phyloP scores from a whole-genome alignment of 2,113 vertebrate genomes.

The Rhineura floridana region DNA sequence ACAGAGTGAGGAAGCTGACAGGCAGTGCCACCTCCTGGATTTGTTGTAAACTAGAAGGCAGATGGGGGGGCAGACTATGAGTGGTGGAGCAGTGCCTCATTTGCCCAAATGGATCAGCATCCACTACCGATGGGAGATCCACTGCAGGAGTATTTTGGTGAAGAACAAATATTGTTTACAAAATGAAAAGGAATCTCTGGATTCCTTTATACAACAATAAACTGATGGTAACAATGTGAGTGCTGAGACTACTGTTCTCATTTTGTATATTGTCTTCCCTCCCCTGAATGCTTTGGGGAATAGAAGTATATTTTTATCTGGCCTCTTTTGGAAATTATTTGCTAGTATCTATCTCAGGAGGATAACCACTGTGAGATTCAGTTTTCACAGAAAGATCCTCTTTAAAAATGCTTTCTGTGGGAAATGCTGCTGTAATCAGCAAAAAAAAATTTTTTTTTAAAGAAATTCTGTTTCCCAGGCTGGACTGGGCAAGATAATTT shows the following conservation, averaged over 20 bases:
- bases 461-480: accelerated
- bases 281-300: neutral
- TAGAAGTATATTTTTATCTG: neutral
- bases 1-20: no score
- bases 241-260: neutral
- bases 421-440: neutral
- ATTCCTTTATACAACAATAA: neutral
- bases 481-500: neutral
- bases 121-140: no score
- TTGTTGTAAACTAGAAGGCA: no score
- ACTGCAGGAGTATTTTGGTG: neutral
- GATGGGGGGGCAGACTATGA: no score
- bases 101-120: no score
- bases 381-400: neutral
- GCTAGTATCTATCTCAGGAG: neutral
- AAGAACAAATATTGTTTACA: no score
- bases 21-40: no score
- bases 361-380: neutral
- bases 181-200: no score
- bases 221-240: constrained; percentile 1
- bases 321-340: neutral
- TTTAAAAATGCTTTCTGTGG: neutral
- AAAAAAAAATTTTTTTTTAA: neutral
- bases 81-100: no score
- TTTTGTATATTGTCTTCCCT: neutral